phyloP scores from a whole-genome alignment of 2,888 invertebrate species.

The Caenorhabditis macrosperma region DNA sequence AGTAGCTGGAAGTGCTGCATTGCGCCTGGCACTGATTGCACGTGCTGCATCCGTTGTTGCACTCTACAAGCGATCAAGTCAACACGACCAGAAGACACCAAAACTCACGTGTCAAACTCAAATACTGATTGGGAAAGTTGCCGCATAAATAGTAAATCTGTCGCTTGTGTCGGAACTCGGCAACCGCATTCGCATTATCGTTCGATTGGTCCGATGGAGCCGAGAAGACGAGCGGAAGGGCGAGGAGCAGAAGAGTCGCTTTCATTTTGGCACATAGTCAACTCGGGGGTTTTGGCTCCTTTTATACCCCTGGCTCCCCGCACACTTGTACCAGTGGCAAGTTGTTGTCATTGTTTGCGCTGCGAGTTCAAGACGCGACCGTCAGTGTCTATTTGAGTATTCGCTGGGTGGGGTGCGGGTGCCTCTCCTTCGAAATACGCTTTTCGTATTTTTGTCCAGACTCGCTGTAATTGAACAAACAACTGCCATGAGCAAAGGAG shows the following conservation, averaged over 20 bases:
- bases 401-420: conserved; percentile 51
- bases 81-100: background rate
- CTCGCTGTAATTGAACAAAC: conserved; percentile 28
- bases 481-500: background rate
- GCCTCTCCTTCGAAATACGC: conserved; percentile 42
- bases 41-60: conserved; percentile 57
- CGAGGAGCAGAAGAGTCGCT: conserved; percentile 17
- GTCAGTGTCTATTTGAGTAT: conserved; percentile 25
- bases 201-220: background rate
- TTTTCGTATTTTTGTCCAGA: conserved; percentile 41
- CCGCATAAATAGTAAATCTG: conserved; percentile 64
- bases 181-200: conserved; percentile 20
- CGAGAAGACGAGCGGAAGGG: conserved; percentile 18
- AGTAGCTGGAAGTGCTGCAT: conserved; percentile 61
- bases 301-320: conserved; percentile 26
- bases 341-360: conserved; percentile 52
- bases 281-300: conserved; percentile 24
- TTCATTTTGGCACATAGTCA: conserved; percentile 22
- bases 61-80: conserved; percentile 39
- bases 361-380: conserved; percentile 48
- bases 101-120: conserved; percentile 60
- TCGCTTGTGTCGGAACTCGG: conserved; percentile 30
- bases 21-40: conserved; percentile 53
- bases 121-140: conserved; percentile 61
- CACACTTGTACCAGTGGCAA: conserved; percentile 47